Evolutionary conservation across 2,113 vertebrate species (phyloP).

Genomic region (Oreochromis spilurus): DNA sequence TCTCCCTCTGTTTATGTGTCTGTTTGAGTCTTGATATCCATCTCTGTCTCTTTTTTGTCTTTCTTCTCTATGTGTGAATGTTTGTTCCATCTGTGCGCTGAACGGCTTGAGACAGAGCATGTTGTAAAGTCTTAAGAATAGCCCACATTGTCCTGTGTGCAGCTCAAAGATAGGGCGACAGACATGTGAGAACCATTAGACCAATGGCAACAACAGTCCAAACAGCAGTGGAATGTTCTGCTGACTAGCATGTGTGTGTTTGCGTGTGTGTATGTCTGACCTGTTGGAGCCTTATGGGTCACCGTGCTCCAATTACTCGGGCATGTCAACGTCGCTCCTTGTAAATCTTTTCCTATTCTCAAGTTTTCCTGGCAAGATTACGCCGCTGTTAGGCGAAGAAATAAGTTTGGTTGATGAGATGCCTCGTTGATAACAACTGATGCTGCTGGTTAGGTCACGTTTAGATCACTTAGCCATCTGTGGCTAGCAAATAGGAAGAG

Average conservation of each 20-base stretch:
- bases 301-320: slow-evolving; percentile 34
- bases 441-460: slow-evolving; percentile 42
- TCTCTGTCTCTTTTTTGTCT: slow-evolving; percentile 25
- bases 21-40: slow-evolving; percentile 25
- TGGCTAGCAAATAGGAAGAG: background rate
- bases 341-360: slow-evolving; percentile 25
- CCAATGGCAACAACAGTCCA: slow-evolving; percentile 69
- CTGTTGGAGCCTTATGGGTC: slow-evolving; percentile 29
- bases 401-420: slow-evolving; percentile 46
- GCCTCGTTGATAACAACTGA: slow-evolving; percentile 37
- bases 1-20: slow-evolving; percentile 40
- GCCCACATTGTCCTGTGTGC: slow-evolving; percentile 64
- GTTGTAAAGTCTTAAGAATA: slow-evolving; percentile 66
- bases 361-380: slow-evolving; percentile 36
- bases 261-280: slow-evolving; percentile 2
- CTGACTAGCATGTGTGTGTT: slow-evolving; percentile 56
- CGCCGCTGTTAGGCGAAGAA: slow-evolving; percentile 7
- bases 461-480: slow-evolving; percentile 50
- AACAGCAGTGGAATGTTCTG: slow-evolving; percentile 66
- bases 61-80: slow-evolving; percentile 41
- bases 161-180: slow-evolving; percentile 60
- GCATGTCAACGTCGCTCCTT: slow-evolving; percentile 1
- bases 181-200: slow-evolving; percentile 77
- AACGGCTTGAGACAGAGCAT: slow-evolving; percentile 27
- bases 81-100: slow-evolving; percentile 53